Base-by-base conservation (phyloP, 2,888 invertebrate genomes). In the Drosophila siamana region DNA sequence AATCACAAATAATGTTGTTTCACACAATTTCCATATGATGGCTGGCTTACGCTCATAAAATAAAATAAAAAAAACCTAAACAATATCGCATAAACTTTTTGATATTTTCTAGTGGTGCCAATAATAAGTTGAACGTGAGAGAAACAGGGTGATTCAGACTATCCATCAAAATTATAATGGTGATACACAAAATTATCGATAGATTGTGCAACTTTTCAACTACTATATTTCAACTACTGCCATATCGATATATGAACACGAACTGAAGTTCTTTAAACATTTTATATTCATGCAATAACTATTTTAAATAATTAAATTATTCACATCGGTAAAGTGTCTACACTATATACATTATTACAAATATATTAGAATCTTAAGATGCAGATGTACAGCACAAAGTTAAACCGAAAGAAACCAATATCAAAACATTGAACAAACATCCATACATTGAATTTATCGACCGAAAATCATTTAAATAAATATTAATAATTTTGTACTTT, bases 21-120 rank as follows among this genome's bases (percentile, higher is more conserved):
- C 56, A 77, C 73, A 64, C 68, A 62, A 55, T 55, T 62, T 13
- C 26, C 43, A 43, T 55, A 43, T 55, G 43, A 63, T 51, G 63
- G 62, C 41, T 72, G 68, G 54, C 38, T 72, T 68, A 59, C 43
- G 73, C 59, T 72, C 60, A 56, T 63, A 57, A 73, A 69, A 47
- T 73, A 61, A 61, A 74, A 57, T 46, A 61, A 72, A 47, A 67
- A 78, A 86, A 82, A 78, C 62, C 74, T 81, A 74, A 86, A 70
- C 75, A 73, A 75, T 78, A 77, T 62, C 51, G 66, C 78, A 78
- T 86, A 69, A 69, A 83, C 84, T 80, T 75, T 83, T 59, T 60
- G 68, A 66, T 72, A 86, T 77, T 82, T 68, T 86, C 71, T 71
- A 81, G 67, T 84, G 68, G 36, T 15, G 72, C 69, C 72, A 76